Base-by-base conservation (phyloP, 2,888 invertebrate species). In the Phasia obesa region DNA sequence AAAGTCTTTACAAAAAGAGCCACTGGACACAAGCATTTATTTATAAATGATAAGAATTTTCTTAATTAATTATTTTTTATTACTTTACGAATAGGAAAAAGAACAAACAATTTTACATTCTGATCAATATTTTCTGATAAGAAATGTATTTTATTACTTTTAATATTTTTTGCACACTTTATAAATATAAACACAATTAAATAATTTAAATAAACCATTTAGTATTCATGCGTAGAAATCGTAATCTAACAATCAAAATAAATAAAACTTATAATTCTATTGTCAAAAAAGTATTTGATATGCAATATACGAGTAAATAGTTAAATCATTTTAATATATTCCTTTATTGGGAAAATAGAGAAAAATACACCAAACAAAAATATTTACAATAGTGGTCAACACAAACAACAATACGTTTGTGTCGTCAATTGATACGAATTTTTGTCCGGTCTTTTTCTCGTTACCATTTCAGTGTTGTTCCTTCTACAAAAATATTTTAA, bases 401-500 rank as follows among this genome's bases (percentile, higher is more conserved):
- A 31, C 5, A 31, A 7, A 31, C 5, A 7, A 31, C 2, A n/a
- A n/a, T n/a, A 3, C 31, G 2, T 31, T 31, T 31, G 31, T 35
- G 11, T 35, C 11, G 11, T 35, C 35, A 4, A 11, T 11, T 35
- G 35, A 35, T 11, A 11, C 9, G 11, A 35, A 11, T 35, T 9
- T 35, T 35, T 35, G 35, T 35, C 11, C 2, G 35, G 42, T 1
- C n/a, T n/a, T 42, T 1, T 44, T 44, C 23, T 60, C 31, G 13
- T 21, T 35, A 5, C 19, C 47, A 27, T 25, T 44, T 44, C 7
- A 11, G 42, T 11, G 4, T 35, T 55, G 19, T 73, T 79, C 5
- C 15, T n/a, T 31, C 25, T 31, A 27, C n/a, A 11, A 59, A 19
- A 21, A 9, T 44, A 51, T 27, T 51, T 60, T 17, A 42, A 75